phyloP scores from a whole-genome alignment of 1,140 invertebrate genomes.

The Hermatobates lingyangjiaoensis region DNA sequence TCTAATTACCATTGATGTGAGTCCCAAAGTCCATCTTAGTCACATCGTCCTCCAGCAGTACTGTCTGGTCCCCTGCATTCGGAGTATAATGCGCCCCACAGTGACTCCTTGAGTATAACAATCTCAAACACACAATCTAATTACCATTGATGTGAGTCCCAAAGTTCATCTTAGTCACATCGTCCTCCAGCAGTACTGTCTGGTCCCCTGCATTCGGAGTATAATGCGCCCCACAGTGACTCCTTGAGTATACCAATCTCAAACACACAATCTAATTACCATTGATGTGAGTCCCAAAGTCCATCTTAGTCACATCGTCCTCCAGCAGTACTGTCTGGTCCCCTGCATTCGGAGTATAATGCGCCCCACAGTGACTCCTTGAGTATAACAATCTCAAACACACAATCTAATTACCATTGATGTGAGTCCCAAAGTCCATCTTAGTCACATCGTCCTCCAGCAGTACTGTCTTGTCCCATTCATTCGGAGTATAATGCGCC shows the following conservation, averaged over 20 bases:
- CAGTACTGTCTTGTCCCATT: slow-evolving; percentile 87
- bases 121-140: slow-evolving; percentile 7
- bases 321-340: slow-evolving; percentile 85
- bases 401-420: slow-evolving; percentile 51
- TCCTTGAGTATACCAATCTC: slow-evolving; percentile 81
- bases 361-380: slow-evolving; percentile 94
- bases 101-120: slow-evolving; percentile 92
- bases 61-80: slow-evolving; percentile 91
- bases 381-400: slow-evolving; percentile 41
- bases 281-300: slow-evolving; percentile 98
- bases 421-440: slow-evolving; percentile 98
- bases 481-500: slow-evolving; percentile 96
- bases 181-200: slow-evolving; percentile 86
- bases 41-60: slow-evolving; percentile 89
- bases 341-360: slow-evolving; percentile 98
- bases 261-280: slow-evolving; percentile 28
- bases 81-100: slow-evolving; percentile 99
- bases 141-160: slow-evolving; percentile 93
- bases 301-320: slow-evolving; percentile 98
- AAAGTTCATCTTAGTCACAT: slow-evolving; percentile 99
- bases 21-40: slow-evolving; percentile 99
- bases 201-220: slow-evolving; percentile 96
- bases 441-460: slow-evolving; percentile 96
- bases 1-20: slow-evolving; percentile 72
- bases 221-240: slow-evolving; percentile 98